These are phyloP conservation scores for Melospiza melodia DNA, from an alignment of 2,113 vertebrate genomes.

Conservation along the genomic window DNA sequence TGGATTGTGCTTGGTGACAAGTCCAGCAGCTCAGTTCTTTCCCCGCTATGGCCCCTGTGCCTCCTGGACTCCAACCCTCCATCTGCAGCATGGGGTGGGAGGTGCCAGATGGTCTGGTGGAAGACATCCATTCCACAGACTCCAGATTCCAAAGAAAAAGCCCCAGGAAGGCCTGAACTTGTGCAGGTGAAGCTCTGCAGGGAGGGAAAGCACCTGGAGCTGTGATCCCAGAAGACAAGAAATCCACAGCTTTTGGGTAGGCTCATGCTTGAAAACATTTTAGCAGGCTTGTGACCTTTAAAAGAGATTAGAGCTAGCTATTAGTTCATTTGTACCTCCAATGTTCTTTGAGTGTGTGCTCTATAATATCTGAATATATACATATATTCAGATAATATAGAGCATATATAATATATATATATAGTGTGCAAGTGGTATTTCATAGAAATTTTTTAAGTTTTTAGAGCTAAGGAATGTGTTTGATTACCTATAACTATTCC, in stretches of 20 bases:
- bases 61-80: background rate
- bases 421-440: background rate
- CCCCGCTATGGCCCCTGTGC: background rate
- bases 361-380: background rate
- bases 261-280: background rate
- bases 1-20: background rate
- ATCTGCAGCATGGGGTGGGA: background rate
- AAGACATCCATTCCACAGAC: background rate
- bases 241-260: background rate
- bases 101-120: background rate
- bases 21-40: background rate
- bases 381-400: no score
- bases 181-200: background rate
- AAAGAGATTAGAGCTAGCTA: background rate
- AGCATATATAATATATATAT: background rate
- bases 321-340: background rate
- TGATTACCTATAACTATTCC: background rate
- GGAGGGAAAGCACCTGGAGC: accelerated
- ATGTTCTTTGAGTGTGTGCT: background rate
- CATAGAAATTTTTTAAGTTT: background rate
- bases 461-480: background rate
- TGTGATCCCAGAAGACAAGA: background rate
- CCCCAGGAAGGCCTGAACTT: background rate
- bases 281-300: background rate
- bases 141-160: background rate